These are phyloP conservation scores for Phthorimaea operculella DNA, from an alignment of 1,140 invertebrate genomes.

Conservation along the genomic window DNA sequence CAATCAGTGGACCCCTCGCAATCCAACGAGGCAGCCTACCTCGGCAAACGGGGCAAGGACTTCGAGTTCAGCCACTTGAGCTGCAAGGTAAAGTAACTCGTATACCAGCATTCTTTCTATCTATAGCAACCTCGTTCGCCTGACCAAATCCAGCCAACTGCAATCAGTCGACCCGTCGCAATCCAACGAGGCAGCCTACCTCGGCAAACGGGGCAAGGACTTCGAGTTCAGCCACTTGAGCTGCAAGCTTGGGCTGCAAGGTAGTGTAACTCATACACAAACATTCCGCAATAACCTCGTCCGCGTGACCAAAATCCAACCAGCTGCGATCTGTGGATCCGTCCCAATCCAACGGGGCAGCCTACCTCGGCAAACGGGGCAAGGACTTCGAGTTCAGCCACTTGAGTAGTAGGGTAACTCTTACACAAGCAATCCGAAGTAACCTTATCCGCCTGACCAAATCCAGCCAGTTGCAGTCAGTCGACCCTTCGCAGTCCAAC, in stretches of 20 bases:
- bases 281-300: constrained; percentile 77
- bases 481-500: constrained; percentile 73
- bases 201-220: constrained; percentile 81
- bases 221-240: constrained; percentile 83
- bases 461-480: constrained; percentile 79
- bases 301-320: constrained; percentile 74
- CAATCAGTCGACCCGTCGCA: constrained; percentile 77
- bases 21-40: constrained; percentile 68
- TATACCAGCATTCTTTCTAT: too few species aligned
- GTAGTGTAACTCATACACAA: too few species aligned
- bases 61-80: constrained; percentile 83
- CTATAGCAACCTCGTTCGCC: too few species aligned
- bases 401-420: constrained; percentile 69
- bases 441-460: constrained; percentile 81
- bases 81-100: too few species aligned
- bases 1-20: constrained; percentile 77
- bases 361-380: constrained; percentile 76
- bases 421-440: constrained; percentile 43
- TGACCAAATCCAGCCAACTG: constrained; percentile 78
- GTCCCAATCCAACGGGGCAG: constrained; percentile 69
- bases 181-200: constrained; percentile 68
- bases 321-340: constrained; percentile 80
- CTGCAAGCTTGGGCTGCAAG: too few species aligned
- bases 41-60: constrained; percentile 81
- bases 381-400: constrained; percentile 87